Conservation (phyloP, 2,797 vertebrate genomes). For the Rhyacichthys aspro region DNA sequence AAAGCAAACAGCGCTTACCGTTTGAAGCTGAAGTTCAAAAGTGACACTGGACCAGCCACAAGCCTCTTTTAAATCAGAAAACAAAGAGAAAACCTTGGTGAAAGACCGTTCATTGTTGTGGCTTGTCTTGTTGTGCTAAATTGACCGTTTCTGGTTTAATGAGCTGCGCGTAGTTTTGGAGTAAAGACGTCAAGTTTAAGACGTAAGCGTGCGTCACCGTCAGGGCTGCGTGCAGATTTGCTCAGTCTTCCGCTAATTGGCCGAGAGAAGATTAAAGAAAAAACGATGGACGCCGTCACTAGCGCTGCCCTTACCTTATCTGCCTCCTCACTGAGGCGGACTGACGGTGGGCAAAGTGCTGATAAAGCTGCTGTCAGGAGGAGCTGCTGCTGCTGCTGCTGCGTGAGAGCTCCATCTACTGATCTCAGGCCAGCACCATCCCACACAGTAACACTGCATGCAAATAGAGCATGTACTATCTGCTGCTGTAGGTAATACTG, state of each 20-base stretch:
- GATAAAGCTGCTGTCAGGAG: constrained; percentile 34
- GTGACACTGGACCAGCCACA: not conserved
- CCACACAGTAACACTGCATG: no score
- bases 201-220: no score
- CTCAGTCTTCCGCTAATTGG: not conserved
- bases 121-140: no score
- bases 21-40: constrained; percentile 35
- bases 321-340: constrained; percentile 19
- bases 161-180: no score
- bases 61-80: no score
- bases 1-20: constrained; percentile 53
- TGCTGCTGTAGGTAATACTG: no score
- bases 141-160: no score
- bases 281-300: constrained; percentile 6
- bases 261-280: not conserved
- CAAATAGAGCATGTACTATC: no score
- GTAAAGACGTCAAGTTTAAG: no score
- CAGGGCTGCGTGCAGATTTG: no score
- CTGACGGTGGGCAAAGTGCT: constrained; percentile 26
- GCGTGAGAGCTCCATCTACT: constrained; percentile 72
- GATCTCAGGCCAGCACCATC: not conserved
- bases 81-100: no score
- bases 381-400: constrained; percentile 31
- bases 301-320: constrained; percentile 16
- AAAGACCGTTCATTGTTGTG: no score